These are phyloP conservation scores for Condylostylus longicornis DNA, from an alignment of 1,140 invertebrate species.

Conservation along the genomic window DNA sequence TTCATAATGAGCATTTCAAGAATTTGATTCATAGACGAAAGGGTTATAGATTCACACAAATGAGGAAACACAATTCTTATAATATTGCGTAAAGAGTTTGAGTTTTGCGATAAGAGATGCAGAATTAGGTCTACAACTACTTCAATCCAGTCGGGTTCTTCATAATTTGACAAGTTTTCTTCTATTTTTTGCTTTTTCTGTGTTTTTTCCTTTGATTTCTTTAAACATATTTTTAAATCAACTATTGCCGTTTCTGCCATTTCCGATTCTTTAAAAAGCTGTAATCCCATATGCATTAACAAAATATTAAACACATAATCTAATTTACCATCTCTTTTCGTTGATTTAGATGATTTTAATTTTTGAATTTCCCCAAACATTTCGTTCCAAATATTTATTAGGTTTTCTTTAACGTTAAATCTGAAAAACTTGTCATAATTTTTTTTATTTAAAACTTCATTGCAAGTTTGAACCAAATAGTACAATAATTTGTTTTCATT, in stretches of 20 bases:
- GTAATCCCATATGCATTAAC: slow-evolving; percentile 52
- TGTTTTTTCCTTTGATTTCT: slow-evolving; percentile 41
- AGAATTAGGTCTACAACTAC: slow-evolving; percentile 62
- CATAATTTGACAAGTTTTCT: slow-evolving; percentile 19
- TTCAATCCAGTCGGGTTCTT: slow-evolving; percentile 61
- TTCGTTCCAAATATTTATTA: slow-evolving; percentile 43
- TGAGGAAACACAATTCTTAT: slow-evolving; percentile 56
- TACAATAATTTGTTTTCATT: slow-evolving; percentile 40
- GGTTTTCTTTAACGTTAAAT: slow-evolving; percentile 38
- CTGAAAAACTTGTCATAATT: slow-evolving; percentile 31
- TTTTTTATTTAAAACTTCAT: slow-evolving; percentile 35
- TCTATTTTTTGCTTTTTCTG: slow-evolving; percentile 28
- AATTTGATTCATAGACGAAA: slow-evolving; percentile 51
- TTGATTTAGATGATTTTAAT: slow-evolving; percentile 24
- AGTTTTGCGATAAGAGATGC: slow-evolving; percentile 52
- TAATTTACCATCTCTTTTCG: slow-evolving; percentile 10
- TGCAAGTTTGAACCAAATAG: slow-evolving; percentile 38
- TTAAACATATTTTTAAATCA: slow-evolving; percentile 52
- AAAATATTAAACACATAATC: slow-evolving; percentile 47
- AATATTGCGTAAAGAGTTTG: slow-evolving; percentile 48
- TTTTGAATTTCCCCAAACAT: slow-evolving; percentile 34
- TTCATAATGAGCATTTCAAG: slow-evolving; percentile 53
- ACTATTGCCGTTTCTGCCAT: slow-evolving; percentile 47
- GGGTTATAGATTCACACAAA: slow-evolving; percentile 50
- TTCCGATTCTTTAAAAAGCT: slow-evolving; percentile 51